phyloP scores from a whole-genome alignment of 2,888 invertebrate genomes.

The Ophion costatus region DNA sequence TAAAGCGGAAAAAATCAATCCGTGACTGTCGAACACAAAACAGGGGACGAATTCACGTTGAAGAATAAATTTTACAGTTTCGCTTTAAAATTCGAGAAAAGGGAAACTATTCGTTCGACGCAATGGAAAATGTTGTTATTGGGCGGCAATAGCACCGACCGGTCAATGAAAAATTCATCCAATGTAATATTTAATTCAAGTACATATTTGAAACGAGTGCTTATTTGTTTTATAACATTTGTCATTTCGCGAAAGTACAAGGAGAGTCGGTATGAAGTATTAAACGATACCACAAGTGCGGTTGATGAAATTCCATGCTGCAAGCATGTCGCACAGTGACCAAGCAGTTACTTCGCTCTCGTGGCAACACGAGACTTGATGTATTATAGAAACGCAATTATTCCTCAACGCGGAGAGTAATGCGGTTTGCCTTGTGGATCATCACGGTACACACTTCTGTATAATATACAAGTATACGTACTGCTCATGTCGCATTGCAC shows the following conservation, averaged over 20 bases:
- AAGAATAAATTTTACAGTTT: too few relatives aligned
- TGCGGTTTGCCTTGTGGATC: conserved; percentile 81
- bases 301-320: conserved; percentile 51
- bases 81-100: too few relatives aligned
- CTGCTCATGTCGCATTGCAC: conserved; percentile 69
- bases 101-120: too few relatives aligned
- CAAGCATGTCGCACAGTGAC: conserved; percentile 39
- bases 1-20: too few relatives aligned
- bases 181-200: too few relatives aligned
- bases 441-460: conserved; percentile 48
- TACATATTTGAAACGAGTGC: neutral
- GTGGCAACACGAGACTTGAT: conserved; percentile 35
- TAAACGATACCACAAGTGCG: conserved; percentile 29
- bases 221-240: conserved; percentile 6
- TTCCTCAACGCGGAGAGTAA: conserved; percentile 73
- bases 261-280: conserved; percentile 29
- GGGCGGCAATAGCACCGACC: too few relatives aligned
- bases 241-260: conserved; percentile 12
- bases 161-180: too few relatives aligned
- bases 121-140: too few relatives aligned
- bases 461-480: neutral
- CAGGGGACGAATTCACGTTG: too few relatives aligned
- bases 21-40: too few relatives aligned
- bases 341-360: conserved; percentile 26
- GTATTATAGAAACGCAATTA: conserved; percentile 72